A percentile compares a stretch with the other conserved stretches of the same genome.
These are phyloP conservation scores for Conomelus anceps DNA, from an alignment of 2,888 invertebrate species.

Conservation along the genomic window DNA sequence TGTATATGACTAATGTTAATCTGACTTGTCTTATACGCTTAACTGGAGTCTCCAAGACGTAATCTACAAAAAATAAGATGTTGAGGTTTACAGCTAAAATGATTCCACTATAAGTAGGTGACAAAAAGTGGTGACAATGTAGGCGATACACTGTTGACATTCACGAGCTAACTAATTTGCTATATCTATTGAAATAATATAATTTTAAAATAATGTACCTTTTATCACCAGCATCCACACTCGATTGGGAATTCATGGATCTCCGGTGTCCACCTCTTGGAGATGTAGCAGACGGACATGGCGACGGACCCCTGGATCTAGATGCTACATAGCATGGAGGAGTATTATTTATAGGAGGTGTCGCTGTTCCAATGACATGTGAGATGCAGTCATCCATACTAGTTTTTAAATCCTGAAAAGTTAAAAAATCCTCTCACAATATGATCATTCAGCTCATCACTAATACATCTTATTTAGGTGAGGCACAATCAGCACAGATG, in stretches of 20 bases:
- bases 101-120: too few relatives aligned
- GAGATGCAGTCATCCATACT: conserved; percentile 80
- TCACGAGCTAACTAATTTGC: not conserved
- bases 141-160: not conserved
- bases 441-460: too few relatives aligned
- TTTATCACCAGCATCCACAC: not conserved
- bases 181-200: not conserved
- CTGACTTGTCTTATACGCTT: too few relatives aligned
- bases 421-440: not conserved
- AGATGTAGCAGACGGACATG: conserved; percentile 11
- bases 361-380: conserved; percentile 69
- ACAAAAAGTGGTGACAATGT: not conserved
- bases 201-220: not conserved
- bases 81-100: too few relatives aligned
- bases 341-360: conserved; percentile 3
- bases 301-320: conserved; percentile 15
- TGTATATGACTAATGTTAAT: too few relatives aligned
- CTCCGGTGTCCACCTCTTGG: not conserved
- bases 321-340: conserved; percentile 1
- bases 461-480: too few relatives aligned
- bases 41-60: too few relatives aligned
- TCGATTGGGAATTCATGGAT: not conserved
- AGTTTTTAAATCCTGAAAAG: conserved; percentile 54
- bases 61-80: too few relatives aligned
- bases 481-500: too few relatives aligned